A percentile compares a stretch with the other conserved stretches of the same genome.
Conservation (phyloP, 2,113 vertebrate genomes). For the Panthera uncia region DNA sequence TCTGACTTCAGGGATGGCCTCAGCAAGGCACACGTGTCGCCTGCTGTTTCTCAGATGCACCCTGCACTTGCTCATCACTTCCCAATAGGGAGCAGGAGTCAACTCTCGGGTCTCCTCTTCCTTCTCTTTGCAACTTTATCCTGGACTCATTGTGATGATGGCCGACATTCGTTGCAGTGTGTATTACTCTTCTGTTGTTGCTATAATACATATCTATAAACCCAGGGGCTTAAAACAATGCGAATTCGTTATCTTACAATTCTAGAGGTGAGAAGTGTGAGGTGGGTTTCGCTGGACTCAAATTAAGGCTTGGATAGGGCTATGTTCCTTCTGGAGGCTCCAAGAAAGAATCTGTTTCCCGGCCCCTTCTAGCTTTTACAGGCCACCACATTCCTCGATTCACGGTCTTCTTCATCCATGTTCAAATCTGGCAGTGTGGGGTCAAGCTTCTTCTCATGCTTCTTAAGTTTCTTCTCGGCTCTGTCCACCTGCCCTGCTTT, state of each 20-base stretch:
- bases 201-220: background rate
- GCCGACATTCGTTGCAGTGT: background rate
- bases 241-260: background rate
- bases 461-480: background rate
- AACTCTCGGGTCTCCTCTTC: background rate
- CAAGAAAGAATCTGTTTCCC: background rate
- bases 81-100: background rate
- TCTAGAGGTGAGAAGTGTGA: background rate
- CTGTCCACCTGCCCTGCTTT: background rate
- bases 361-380: background rate
- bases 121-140: background rate
- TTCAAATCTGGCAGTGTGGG: background rate
- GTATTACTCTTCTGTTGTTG: background rate
- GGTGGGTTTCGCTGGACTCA: background rate
- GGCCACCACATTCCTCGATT: fast-evolving
- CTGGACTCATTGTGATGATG: background rate
- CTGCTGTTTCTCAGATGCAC: background rate
- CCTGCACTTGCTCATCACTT: background rate
- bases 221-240: background rate
- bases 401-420: background rate
- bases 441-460: background rate
- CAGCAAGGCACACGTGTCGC: background rate
- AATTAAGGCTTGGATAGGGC: background rate
- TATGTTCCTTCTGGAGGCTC: background rate
- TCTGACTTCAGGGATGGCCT: fast-evolving